A percentile compares a stretch with the other conserved stretches of the same genome.
Evolutionary conservation across 1,140 invertebrate species (phyloP).

Genomic region (Trialeurodes vaporariorum): DNA sequence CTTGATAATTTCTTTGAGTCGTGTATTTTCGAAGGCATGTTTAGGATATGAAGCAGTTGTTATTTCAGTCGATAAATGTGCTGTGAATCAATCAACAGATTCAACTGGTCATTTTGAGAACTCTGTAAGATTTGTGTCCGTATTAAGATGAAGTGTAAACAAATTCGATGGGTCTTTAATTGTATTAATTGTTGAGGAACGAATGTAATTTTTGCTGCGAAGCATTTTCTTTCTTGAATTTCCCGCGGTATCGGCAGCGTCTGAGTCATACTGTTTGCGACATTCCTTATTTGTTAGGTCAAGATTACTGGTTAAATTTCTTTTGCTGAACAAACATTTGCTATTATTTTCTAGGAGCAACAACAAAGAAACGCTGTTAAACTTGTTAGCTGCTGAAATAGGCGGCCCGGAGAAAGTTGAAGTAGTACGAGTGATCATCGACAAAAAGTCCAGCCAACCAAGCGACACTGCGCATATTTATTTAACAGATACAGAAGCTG

Average conservation of each 20-base stretch:
- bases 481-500: not conserved
- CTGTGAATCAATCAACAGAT: no score
- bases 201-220: not conserved
- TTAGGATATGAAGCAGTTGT: no score
- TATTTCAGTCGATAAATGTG: no score
- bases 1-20: no score
- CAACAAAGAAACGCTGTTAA: not conserved
- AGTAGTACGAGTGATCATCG: not conserved
- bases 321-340: not conserved
- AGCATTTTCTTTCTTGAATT: not conserved
- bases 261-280: not conserved
- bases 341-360: not conserved
- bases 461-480: not conserved
- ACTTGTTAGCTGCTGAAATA: not conserved
- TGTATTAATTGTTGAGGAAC: not conserved
- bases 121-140: no score
- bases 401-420: not conserved
- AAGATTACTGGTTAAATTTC: not conserved
- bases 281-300: not conserved
- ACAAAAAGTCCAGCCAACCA: not conserved
- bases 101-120: no score
- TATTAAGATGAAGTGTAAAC: no score
- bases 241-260: not conserved
- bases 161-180: not conserved
- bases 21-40: no score